Evolutionary conservation across 2,113 vertebrate genomes (phyloP), one percentile per base, ranked within the genome.

Genomic region (Chloropsis hardwickii): DNA sequence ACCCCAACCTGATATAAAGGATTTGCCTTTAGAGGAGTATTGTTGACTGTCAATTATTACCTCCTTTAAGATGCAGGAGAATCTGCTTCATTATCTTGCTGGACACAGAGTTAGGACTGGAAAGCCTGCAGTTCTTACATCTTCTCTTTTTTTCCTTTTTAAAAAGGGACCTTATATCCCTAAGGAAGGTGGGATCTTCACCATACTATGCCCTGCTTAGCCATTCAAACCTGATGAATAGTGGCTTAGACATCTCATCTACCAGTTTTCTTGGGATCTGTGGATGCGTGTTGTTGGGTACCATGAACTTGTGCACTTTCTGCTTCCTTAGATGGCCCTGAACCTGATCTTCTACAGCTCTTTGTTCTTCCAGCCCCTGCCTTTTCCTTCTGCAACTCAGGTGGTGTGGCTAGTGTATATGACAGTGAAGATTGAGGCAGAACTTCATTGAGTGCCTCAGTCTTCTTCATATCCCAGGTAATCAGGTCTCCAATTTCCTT

Each of bases 391-490:
- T 54, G 24, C 48, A 24, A 4, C 12, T 29, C 48, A 20, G n/a
- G 16, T 39, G 6, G 12, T 29, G 19, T 70, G 19, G 39, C 11
- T 40, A 23, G 6, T 0, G 0, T 35, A 23, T 9, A 27, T 37
- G 14, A 10, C 24, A 13, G 31, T 40, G 31, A 56, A 42, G 35
- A 42, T 2, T 0, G 1, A 72, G 16, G 42, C 42, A 64, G 42
- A 48, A 48, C 3, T 25, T 71, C 25, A 10, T 40, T 42, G 17
- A 57, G 9, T 42, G 24, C 14, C 18, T 42, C 18, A 37, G 18
- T 31, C 12, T 48, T 72, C 42, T 33, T 35, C 44, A 65, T 35
- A 44, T 31, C 14, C 14, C 18, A 33, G 66, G 3, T 37, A 57
- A 44, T 31, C 12, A 37, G 9, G 21, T 37, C 14, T 57, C 50